These are phyloP conservation scores for Eublepharis macularius DNA, from an alignment of 2,113 vertebrate genomes.

Conservation along the genomic window DNA sequence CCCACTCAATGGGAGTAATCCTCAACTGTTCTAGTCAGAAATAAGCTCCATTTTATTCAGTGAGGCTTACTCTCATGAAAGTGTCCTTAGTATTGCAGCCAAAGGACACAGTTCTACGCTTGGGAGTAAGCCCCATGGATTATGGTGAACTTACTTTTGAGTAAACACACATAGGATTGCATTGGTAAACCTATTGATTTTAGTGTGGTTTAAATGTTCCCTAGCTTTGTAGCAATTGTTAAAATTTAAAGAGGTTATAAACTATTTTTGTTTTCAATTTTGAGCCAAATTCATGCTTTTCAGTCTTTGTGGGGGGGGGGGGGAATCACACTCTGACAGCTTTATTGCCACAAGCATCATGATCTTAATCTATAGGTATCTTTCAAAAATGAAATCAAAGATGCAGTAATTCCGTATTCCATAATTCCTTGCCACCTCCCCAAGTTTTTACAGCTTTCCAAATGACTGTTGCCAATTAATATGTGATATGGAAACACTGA, in stretches of 20 bases:
- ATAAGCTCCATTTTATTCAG: too few species aligned
- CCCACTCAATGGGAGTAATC: too few species aligned
- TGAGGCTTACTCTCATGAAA: too few species aligned
- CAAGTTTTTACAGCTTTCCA: conserved; percentile 20
- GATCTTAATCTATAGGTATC: not conserved
- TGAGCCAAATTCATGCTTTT: not conserved
- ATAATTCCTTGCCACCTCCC: not conserved
- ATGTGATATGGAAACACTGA: conserved; percentile 20
- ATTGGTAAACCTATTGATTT: not conserved
- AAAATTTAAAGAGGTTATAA: not conserved
- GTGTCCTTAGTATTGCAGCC: too few species aligned
- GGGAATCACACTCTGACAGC: not conserved
- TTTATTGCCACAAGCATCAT: not conserved
- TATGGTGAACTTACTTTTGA: too few species aligned
- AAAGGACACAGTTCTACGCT: too few species aligned
- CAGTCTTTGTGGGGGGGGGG: not conserved
- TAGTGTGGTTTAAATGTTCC: not conserved
- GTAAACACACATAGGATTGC: too few species aligned
- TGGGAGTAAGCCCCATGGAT: too few species aligned
- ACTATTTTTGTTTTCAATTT: not conserved
- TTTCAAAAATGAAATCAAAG: not conserved
- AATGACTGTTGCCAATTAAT: conserved; percentile 18
- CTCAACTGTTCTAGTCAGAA: too few species aligned
- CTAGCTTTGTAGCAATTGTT: not conserved
- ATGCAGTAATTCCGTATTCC: not conserved